Percentiles rank a stretch among this genome's conserved stretches.
Evolutionary conservation across 2,113 vertebrate genomes (phyloP).

Genomic region (Cryptomyrus ogoouensis): DNA sequence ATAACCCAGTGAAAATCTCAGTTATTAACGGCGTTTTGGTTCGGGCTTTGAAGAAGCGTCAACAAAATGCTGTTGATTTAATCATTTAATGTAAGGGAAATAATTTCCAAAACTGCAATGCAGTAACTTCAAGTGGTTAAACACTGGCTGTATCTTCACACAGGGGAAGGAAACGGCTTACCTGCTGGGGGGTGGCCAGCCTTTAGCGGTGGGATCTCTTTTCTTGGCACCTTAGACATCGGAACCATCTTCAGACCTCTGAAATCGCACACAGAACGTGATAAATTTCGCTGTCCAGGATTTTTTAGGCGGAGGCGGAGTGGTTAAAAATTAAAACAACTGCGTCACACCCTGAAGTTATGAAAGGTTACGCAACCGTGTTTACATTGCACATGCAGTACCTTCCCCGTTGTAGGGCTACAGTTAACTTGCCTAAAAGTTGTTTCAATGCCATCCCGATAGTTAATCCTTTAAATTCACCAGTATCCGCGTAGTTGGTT

Average conservation of each 20-base stretch:
- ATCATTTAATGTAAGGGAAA: not conserved
- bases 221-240: not conserved
- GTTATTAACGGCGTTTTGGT: not conserved
- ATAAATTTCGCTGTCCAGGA: not conserved
- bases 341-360: not conserved
- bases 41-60: not conserved
- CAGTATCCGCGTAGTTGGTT: not conserved
- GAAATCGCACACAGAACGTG: not conserved
- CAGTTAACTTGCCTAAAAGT: not conserved
- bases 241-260: conserved; percentile 10
- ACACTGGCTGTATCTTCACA: not conserved
- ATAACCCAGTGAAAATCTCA: not conserved
- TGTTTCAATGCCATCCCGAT: not conserved
- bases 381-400: not conserved
- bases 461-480: not conserved
- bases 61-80: not conserved
- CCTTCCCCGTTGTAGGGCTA: not conserved
- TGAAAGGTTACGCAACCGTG: not conserved
- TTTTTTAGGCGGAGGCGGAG: not conserved
- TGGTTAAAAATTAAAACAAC: not conserved
- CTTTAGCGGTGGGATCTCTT: conserved; percentile 3
- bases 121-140: not conserved
- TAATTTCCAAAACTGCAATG: not conserved
- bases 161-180: not conserved
- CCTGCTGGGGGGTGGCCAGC: conserved; percentile 26